phyloP scores from a whole-genome alignment of 2,888 invertebrate genomes.

The Iphiclides podalirius region DNA sequence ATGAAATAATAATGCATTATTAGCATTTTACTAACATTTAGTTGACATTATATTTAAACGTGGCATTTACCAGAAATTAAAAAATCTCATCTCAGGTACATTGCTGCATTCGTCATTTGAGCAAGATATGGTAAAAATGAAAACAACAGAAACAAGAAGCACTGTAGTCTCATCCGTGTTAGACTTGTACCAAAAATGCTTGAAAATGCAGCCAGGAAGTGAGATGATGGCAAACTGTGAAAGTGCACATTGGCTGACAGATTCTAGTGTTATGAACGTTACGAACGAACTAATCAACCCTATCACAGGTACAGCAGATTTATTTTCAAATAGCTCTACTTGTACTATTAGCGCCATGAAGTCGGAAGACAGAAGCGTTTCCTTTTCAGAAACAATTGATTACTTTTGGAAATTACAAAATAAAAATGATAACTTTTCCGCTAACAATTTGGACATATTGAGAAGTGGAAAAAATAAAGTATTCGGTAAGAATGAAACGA shows the following conservation, averaged over 20 bases:
- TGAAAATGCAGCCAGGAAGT: conserved; percentile 24
- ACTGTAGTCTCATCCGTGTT: conserved; percentile 29
- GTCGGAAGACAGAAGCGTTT: conserved; percentile 38
- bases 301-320: conserved; percentile 9
- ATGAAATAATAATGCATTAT: too few relatives aligned
- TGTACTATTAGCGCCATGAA: conserved; percentile 33
- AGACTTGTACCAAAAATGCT: conserved; percentile 20
- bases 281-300: background rate
- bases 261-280: conserved; percentile 6
- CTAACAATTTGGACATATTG: conserved; percentile 19
- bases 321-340: conserved; percentile 25
- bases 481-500: conserved; percentile 47
- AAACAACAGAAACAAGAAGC: conserved; percentile 34
- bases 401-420: conserved; percentile 32
- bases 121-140: conserved; percentile 50
- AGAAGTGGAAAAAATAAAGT: background rate
- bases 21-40: background rate
- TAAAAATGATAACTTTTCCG: conserved; percentile 21
- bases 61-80: conserved; percentile 18
- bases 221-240: conserved; percentile 15
- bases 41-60: background rate
- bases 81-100: conserved; percentile 61
- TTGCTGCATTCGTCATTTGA: conserved; percentile 49
- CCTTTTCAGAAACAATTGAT: conserved; percentile 38
- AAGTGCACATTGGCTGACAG: conserved; percentile 10